These are phyloP conservation scores for Pycnonotus jocosus DNA, from an alignment of 2,113 vertebrate genomes.

Conservation along the genomic window DNA sequence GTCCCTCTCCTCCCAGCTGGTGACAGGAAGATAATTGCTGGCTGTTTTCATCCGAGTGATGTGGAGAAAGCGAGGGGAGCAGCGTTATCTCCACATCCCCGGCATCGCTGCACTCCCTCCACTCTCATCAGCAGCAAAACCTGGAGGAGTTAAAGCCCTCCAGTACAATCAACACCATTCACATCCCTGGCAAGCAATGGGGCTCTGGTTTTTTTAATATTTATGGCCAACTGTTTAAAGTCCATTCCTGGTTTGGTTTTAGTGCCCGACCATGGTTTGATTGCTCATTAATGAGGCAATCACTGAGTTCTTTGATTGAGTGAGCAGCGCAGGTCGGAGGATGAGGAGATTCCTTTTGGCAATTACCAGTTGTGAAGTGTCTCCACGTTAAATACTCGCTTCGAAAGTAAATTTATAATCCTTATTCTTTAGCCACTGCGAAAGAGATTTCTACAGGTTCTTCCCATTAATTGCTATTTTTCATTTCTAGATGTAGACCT, in stretches of 20 bases:
- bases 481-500: background rate
- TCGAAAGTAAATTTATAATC: conserved; percentile 53
- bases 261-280: conserved; percentile 34
- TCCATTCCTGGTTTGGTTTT: background rate
- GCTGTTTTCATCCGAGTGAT: background rate
- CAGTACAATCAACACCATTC: background rate
- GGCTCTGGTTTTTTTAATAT: conserved; percentile 41
- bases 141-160: background rate
- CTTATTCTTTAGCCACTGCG: background rate
- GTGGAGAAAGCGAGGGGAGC: background rate
- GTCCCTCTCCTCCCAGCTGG: background rate
- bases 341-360: background rate
- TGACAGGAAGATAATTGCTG: background rate
- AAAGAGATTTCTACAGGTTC: background rate
- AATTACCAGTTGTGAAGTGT: conserved; percentile 1
- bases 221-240: conserved; percentile 50
- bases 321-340: background rate
- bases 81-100: accelerated
- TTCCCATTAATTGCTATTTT: background rate
- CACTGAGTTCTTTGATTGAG: conserved; percentile 36
- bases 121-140: background rate
- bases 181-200: background rate
- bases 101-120: background rate
- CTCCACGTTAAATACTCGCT: background rate
- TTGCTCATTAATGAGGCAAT: conserved; percentile 48